Evolutionary conservation across 2,888 invertebrate genomes (phyloP), one percentile per base, ranked within the genome.

Genomic region (Dinocampus coccinellae): DNA sequence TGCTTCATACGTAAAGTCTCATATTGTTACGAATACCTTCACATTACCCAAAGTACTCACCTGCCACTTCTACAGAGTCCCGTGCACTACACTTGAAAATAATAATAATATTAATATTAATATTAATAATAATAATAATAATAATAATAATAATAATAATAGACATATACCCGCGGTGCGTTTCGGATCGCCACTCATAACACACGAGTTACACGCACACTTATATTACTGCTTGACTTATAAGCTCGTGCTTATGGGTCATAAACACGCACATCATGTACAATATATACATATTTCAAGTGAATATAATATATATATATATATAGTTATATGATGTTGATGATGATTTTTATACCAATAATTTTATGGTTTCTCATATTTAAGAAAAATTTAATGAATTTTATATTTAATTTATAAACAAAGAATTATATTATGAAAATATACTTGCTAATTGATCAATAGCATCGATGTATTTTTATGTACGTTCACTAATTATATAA

Each of bases 31-130:
- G 79, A 75, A 79, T 77, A 78, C 83, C 84, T 84, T 83, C 83
- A 80, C 80, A 83, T 83, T 80, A 77, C 78, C 79, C 82, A 82
- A 83, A 80, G 63, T 34, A 71, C 64, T 55, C 70, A 72, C 72
- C 72, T 64, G 67, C 67, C 72, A 42, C 68, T 68, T 53, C 39
- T 63, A 63, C 60, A 42, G 20, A n/a, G 34, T 62, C 69, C 61
- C 61, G 57, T 66, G 58, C 68, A 55, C 61, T 66, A 39, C 53
- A 36, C 7, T 36, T 61, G 67, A 64, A 70, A 72, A 73, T 71
- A 72, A 73, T 72, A 73, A 73, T n/a, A 11, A n/a, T 13, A 39
- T n/a, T 39, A 13, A 39, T 39, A n/a, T n/a, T 39, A 36, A 36
- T 36, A 36, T 11, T 36, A 36, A 36, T 36, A 36, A 36, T 39